These are phyloP conservation scores for Procavia capensis DNA, from an alignment of 2,113 vertebrate species.

Conservation along the genomic window DNA sequence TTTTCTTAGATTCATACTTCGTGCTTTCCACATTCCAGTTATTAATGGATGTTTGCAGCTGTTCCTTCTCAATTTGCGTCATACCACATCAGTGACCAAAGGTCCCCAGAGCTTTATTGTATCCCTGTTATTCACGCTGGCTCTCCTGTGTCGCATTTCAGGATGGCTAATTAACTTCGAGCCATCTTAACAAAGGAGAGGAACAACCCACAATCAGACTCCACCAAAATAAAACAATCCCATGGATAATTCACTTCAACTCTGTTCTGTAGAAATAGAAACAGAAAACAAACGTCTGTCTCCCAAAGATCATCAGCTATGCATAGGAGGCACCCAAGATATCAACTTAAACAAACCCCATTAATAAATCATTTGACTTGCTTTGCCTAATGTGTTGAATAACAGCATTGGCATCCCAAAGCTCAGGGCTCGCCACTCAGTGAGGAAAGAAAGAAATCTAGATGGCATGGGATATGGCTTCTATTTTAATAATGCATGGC, in stretches of 20 bases:
- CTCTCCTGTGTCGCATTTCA: background rate
- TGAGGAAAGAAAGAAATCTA: constrained; percentile 4
- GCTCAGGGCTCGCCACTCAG: background rate
- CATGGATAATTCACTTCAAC: constrained; percentile 36
- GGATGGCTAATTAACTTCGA: background rate
- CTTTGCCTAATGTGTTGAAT: constrained; percentile 60
- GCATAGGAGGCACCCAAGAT: constrained; percentile 38
- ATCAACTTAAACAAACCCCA: constrained; percentile 66
- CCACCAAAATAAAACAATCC: background rate
- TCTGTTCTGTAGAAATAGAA: background rate
- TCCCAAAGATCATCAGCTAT: constrained; percentile 2
- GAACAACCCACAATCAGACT: background rate
- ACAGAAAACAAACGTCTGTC: constrained; percentile 36
- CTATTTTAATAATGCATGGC: constrained; percentile 16
- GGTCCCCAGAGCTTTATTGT: too few species aligned
- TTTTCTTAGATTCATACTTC: too few species aligned
- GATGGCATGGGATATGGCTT: background rate
- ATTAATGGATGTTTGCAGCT: too few species aligned
- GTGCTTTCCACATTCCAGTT: too few species aligned
- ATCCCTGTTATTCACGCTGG: too few species aligned
- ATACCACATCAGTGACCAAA: too few species aligned
- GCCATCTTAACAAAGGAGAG: background rate
- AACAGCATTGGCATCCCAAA: constrained; percentile 52
- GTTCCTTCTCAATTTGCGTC: too few species aligned
- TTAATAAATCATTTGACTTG: constrained; percentile 73